Evolutionary conservation across 2,797 vertebrate genomes (phyloP).

Genomic region (Acanthis flammea): DNA sequence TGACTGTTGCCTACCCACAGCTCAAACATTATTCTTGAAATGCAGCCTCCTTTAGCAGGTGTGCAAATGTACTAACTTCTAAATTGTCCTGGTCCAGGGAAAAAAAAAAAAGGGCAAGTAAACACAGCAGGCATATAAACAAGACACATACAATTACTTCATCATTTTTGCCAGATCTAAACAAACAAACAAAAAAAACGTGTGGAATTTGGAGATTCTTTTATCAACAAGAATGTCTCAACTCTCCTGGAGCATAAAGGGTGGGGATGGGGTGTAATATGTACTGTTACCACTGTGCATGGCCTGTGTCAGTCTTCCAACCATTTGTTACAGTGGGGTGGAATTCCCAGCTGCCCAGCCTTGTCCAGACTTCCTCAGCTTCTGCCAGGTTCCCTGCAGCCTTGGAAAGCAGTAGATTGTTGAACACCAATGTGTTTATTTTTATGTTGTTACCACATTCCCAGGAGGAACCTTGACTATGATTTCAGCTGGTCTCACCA

Average conservation of each 20-base stretch:
- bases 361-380: conserved; percentile 33
- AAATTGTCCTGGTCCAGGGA: background rate
- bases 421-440: conserved; percentile 60
- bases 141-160: background rate
- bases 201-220: background rate
- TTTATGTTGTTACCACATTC: conserved; percentile 63
- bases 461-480: conserved; percentile 50
- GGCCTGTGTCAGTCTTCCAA: background rate
- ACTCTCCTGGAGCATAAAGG: background rate
- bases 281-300: background rate
- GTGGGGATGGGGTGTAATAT: background rate
- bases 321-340: conserved; percentile 7
- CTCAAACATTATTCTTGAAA: background rate
- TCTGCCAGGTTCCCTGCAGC: conserved; percentile 20
- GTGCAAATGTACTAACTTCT: background rate
- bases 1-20: background rate
- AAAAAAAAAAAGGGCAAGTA: background rate
- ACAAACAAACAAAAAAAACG: background rate
- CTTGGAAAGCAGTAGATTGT: conserved; percentile 40
- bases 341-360: conserved; percentile 64
- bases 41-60: background rate
- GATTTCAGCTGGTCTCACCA: conserved; percentile 66
- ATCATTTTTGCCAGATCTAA: background rate
- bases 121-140: background rate
- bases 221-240: background rate